A percentile compares a stretch with the other conserved stretches of the same genome.
Evolutionary conservation across 2,113 vertebrate species (phyloP).

Genomic region (Sus scrofa): DNA sequence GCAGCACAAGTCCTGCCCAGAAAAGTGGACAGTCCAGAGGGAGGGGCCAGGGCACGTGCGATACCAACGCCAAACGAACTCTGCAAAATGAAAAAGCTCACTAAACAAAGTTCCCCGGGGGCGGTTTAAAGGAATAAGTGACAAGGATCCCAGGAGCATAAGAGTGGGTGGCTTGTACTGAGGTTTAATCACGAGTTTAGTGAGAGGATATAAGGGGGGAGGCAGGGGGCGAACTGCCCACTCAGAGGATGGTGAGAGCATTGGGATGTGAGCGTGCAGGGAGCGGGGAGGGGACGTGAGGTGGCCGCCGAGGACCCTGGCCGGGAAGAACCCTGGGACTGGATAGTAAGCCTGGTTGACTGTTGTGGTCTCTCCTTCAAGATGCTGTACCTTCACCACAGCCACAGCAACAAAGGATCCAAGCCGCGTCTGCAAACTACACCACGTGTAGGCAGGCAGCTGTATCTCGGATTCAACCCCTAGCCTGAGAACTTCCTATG

Average conservation of each 20-base stretch:
- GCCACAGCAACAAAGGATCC: too few species aligned
- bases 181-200: not conserved
- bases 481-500: too few species aligned
- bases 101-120: too few species aligned
- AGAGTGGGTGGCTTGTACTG: not conserved
- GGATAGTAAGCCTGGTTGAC: not conserved
- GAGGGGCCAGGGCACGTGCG: fast-evolving
- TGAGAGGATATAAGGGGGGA: not conserved
- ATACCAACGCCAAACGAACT: too few species aligned
- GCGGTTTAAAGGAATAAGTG: not conserved
- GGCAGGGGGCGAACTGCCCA: fast-evolving
- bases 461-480: too few species aligned
- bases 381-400: not conserved
- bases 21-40: too few species aligned
- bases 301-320: not conserved
- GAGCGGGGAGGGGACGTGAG: not conserved
- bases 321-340: not conserved
- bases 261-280: fast-evolving
- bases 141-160: not conserved
- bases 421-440: too few species aligned
- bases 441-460: too few species aligned
- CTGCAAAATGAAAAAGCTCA: fast-evolving
- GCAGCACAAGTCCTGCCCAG: not conserved
- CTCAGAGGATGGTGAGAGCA: not conserved
- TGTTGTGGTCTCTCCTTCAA: not conserved